Evolutionary conservation across 2,888 invertebrate species (phyloP).

Genomic region (Drosophila paranaensis): DNA sequence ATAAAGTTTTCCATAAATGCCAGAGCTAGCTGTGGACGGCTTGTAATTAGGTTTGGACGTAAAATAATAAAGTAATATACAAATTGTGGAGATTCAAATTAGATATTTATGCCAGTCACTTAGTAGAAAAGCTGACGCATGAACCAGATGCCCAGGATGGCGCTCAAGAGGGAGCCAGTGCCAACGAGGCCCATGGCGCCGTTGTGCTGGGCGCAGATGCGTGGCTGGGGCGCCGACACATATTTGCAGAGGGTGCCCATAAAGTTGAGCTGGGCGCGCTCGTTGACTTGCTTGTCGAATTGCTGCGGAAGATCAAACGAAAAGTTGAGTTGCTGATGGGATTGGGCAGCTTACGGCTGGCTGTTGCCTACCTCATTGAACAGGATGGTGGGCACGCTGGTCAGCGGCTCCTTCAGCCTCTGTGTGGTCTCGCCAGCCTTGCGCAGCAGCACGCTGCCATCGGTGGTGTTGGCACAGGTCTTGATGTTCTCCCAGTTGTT

Average conservation of each 20-base stretch:
- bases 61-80: constrained; percentile 35
- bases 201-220: constrained; percentile 71
- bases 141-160: constrained; percentile 70
- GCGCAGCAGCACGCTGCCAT: constrained; percentile 81
- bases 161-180: constrained; percentile 51
- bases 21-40: constrained; percentile 51
- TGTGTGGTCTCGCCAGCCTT: constrained; percentile 87
- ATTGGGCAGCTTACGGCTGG: background rate
- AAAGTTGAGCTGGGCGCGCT: constrained; percentile 87
- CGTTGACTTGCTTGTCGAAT: constrained; percentile 86
- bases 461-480: constrained; percentile 85
- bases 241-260: constrained; percentile 86
- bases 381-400: constrained; percentile 89
- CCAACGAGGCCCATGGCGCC: constrained; percentile 67
- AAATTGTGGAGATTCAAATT: constrained; percentile 53
- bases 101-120: constrained; percentile 7
- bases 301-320: constrained; percentile 82
- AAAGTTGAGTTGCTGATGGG: background rate
- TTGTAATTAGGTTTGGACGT: constrained; percentile 29
- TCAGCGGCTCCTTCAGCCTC: constrained; percentile 86
- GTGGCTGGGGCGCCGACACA: constrained; percentile 80
- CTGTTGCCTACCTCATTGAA: constrained; percentile 86
- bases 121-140: constrained; percentile 55
- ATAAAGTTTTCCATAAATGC: background rate
- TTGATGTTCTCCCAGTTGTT: constrained; percentile 85